Conservation (phyloP, 2,797 vertebrate genomes). For the Danionella dracula region DNA sequence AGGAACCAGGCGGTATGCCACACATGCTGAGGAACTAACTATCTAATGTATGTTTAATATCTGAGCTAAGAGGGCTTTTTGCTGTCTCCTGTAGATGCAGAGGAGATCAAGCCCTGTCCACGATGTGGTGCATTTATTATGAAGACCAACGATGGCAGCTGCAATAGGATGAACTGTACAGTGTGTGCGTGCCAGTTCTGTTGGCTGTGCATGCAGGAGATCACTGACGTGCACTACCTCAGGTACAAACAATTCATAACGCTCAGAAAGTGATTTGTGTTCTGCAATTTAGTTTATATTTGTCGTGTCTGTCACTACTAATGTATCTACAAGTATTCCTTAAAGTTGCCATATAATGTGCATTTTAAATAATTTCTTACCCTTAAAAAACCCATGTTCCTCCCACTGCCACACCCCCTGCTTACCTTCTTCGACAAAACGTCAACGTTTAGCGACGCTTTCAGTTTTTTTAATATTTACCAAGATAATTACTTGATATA, state of each 20-base stretch:
- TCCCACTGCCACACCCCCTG: no score
- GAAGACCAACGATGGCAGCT: conserved; percentile 88
- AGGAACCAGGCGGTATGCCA: conserved; percentile 69
- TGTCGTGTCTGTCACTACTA: no score
- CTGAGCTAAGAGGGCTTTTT: conserved; percentile 16
- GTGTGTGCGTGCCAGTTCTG: conserved; percentile 88
- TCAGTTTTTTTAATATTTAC: no score
- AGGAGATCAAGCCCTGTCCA: conserved; percentile 84
- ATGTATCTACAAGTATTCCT: background rate
- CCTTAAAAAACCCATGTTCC: no score
- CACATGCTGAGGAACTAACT: background rate
- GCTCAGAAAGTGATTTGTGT: background rate
- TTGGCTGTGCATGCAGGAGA: conserved; percentile 88
- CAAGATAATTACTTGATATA: no score
- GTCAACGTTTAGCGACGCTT: no score
- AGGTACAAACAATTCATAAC: conserved; percentile 59
- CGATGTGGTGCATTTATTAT: conserved; percentile 85
- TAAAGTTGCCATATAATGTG: no score
- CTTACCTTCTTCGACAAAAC: no score
- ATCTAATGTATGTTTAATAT: background rate
- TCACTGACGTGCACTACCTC: conserved; percentile 86
- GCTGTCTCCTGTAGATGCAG: conserved; percentile 60
- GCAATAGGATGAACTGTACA: conserved; percentile 86
- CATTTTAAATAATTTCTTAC: no score
- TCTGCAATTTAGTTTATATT: background rate